Conservation (phyloP, 2,797 vertebrate genomes). For the Poeciliopsis paucimaculata region DNA sequence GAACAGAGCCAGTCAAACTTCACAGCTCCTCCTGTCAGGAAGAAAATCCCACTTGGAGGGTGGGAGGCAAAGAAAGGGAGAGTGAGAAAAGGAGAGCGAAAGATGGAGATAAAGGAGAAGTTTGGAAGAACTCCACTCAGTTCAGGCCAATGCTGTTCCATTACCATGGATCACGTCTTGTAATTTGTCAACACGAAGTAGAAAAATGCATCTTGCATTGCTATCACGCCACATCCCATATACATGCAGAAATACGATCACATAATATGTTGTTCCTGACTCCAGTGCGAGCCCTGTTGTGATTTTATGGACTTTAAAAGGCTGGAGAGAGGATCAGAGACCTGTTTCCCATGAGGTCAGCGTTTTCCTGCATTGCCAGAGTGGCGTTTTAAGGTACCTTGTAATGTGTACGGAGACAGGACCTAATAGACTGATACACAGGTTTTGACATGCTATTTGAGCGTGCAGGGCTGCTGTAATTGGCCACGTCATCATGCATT, state of each 20-base stretch:
- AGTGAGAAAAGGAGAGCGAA: constrained; percentile 37
- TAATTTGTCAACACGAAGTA: constrained; percentile 43
- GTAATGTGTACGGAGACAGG: constrained; percentile 85
- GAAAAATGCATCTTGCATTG: constrained; percentile 54
- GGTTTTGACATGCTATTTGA: constrained; percentile 96
- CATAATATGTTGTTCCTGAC: constrained; percentile 45
- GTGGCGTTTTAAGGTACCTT: constrained; percentile 83
- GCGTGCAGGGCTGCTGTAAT: constrained; percentile 88
- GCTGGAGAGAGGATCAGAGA: constrained; percentile 72
- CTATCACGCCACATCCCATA: constrained; percentile 45
- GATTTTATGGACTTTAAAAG: constrained; percentile 74
- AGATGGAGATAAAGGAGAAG: constrained; percentile 43
- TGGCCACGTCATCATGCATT: constrained; percentile 92
- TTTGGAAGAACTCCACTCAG: constrained; percentile 39
- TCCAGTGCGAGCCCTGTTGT: constrained; percentile 48
- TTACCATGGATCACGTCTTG: constrained; percentile 34
- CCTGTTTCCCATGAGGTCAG: constrained; percentile 84
- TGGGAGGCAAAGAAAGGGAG: constrained; percentile 19
- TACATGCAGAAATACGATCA: constrained; percentile 33
- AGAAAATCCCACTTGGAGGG: constrained; percentile 59
- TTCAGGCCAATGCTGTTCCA: constrained; percentile 27
- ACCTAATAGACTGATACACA: constrained; percentile 93
- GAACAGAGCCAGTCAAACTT: constrained; percentile 81
- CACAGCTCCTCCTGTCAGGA: constrained; percentile 68
- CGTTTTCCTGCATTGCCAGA: constrained; percentile 73